Conservation (phyloP, 1,140 invertebrate species). For the Drosophila littoralis region DNA sequence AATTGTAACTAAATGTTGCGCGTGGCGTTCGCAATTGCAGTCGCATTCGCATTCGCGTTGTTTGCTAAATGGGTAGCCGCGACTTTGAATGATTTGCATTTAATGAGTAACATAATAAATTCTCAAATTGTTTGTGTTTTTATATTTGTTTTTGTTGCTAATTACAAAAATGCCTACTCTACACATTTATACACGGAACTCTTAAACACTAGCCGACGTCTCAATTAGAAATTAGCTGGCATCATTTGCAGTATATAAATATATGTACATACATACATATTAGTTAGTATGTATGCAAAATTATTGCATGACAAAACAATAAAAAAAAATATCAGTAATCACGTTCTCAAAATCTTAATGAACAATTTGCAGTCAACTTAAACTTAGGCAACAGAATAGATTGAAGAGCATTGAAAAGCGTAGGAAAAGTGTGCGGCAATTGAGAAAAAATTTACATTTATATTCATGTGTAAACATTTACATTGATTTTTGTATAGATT, state of each 20-base stretch:
- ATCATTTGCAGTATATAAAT: conserved; percentile 41
- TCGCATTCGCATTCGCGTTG: background rate
- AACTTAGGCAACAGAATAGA: conserved; percentile 77
- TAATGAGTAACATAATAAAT: conserved; percentile 71
- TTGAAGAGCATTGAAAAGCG: conserved; percentile 54
- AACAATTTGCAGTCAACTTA: conserved; percentile 65
- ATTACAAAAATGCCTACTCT: conserved; percentile 81
- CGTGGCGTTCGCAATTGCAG: conserved; percentile 17
- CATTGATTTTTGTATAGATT: conserved; percentile 20
- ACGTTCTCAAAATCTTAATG: conserved; percentile 45
- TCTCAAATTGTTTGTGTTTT: conserved; percentile 63
- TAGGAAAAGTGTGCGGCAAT: conserved; percentile 70
- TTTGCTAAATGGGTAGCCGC: background rate
- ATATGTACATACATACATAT: conserved; percentile 6
- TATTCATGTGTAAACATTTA: conserved; percentile 12
- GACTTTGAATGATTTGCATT: conserved; percentile 5
- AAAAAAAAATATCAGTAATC: conserved; percentile 64
- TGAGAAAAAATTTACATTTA: conserved; percentile 54
- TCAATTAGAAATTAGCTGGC: conserved; percentile 65
- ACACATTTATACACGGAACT: conserved; percentile 71
- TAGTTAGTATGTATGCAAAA: conserved; percentile 11
- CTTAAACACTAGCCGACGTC: conserved; percentile 72
- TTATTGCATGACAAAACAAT: conserved; percentile 65
- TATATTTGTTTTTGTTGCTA: conserved; percentile 51
- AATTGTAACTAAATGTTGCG: conserved; percentile 64